Base-by-base conservation (phyloP, 2,797 vertebrate species). In the Gallinago solitaria region DNA sequence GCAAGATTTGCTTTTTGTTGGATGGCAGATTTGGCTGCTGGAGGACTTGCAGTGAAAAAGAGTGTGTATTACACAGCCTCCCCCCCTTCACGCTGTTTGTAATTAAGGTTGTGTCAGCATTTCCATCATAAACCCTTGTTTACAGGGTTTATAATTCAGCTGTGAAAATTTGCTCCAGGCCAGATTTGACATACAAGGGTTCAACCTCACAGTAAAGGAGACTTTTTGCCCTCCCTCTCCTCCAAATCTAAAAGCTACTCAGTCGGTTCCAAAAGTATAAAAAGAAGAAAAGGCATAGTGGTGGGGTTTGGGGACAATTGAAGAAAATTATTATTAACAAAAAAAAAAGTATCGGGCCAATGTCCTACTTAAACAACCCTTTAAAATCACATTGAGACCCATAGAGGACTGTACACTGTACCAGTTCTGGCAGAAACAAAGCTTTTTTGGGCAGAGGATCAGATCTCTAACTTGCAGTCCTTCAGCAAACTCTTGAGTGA, bases 81-180 rank as follows among this genome's bases (percentile, higher is more conserved):
- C 92, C 91, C 84, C 77, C 35, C 93, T 71, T 95, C 94, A 74
- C 64, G 71, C 93, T 96, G 94, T 92, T 97, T 97, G 95, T 92
- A 95, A 95, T 97, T 97, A 97, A 95, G 89, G 57, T 96, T 96
- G 94, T 94, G 95, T 97, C 96, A 94, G 33, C 91, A 60, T 96
- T 97, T 94, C 96, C 92, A 95, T 97, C 95, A 95, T 96, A 90
- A 97, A 96, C 81, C 74, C 93, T 91, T 97, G 93, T 97, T 94
- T 92, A 93, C 92, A 75, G 86, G 87, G 90, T 96, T 97, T 97
- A 94, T 93, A 96, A 97, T 95, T 97, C 96, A 97, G 95, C 94
- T 95, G 94, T 95, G 96, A 94, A 96, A 95, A 97, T 96, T 92
- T 83, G 96, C 96, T 96, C 61, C 83, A 83, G 96, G 95, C 94